Base-by-base conservation (phyloP, 2,113 vertebrate genomes). In the Ranitomeya variabilis region DNA sequence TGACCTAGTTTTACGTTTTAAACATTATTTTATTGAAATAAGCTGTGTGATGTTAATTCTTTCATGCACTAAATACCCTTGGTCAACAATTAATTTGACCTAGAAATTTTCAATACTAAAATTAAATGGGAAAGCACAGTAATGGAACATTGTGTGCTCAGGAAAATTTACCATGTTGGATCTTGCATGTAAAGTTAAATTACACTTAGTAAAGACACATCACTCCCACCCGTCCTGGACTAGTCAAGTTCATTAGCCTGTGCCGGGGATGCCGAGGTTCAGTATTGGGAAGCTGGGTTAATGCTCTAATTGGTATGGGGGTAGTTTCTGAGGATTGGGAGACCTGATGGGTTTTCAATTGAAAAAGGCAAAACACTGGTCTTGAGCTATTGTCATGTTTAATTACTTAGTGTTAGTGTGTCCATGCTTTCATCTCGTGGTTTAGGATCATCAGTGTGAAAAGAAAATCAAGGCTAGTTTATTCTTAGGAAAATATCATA, bases 381-480 rank as follows among this genome's bases (percentile, higher is more conserved):
- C 4, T 69, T 26, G 14, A 15, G 14, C 31, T 71, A 37, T 26
- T 9, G 31, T 37, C 45, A 16, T 37, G 69, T 74, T 74, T 37
- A 7, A 74, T 52, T 21, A 9, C 18, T 45, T n/a, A n/a, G n/a
- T n/a, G n/a, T 71, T 19, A 69, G 86, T 45, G 16, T 78, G 59
- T 57, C n/a, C 81, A 84, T 78, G 80, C 19, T 15, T 26, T 26
- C 23, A 31, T 19, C 45, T 85, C 59, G 52, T 79, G 82, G 78
- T 45, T n/a, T 11, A 23, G 16, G n/a, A 78, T 84, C 15, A 85
- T 64, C n/a, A 69, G 59, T 45, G 87, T 83, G 74, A 60, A 89
- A 89, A 79, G 11, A 76, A 88, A 77, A 64, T 26, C 66, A 19
- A 83, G 87, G 78, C 73, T 78, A 83, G 87, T 83, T 85, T 89